Conservation (phyloP, 2,797 vertebrate species). For the Scarus forsteni region DNA sequence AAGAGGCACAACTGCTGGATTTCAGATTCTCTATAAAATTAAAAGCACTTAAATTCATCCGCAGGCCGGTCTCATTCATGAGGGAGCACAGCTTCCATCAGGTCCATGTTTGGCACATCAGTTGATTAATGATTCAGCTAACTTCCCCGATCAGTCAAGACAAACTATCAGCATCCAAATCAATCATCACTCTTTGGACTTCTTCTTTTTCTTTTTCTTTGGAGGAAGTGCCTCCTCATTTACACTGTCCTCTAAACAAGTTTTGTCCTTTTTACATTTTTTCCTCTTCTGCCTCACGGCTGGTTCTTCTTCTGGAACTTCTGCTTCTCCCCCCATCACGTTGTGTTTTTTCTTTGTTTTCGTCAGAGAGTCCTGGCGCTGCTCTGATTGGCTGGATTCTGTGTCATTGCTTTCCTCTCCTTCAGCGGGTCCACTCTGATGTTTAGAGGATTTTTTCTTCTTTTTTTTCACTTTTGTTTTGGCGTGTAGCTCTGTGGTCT, state of each 20-base stretch:
- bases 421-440: background rate
- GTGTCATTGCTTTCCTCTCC: slow-evolving; percentile 2
- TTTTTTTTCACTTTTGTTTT: slow-evolving; percentile 48
- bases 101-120: background rate
- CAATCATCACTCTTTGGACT: slow-evolving; percentile 29
- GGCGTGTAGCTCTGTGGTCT: slow-evolving; percentile 4
- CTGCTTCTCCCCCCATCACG: slow-evolving; percentile 15
- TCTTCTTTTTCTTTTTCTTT: slow-evolving; percentile 64
- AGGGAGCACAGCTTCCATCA: background rate
- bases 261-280: slow-evolving; percentile 57
- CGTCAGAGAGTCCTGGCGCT: slow-evolving; percentile 6
- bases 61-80: background rate
- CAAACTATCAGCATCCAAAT: background rate
- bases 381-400: slow-evolving; percentile 23
- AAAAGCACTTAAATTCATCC: background rate
- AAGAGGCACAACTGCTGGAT: background rate
- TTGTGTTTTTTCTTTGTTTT: slow-evolving; percentile 36
- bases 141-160: background rate
- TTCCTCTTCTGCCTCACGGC: slow-evolving; percentile 55
- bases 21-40: background rate
- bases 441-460: slow-evolving; percentile 58
- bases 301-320: slow-evolving; percentile 14
- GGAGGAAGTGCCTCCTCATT: slow-evolving; percentile 25
- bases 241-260: rapidly evolving
- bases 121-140: background rate